Evolutionary conservation across 2,113 vertebrate genomes (phyloP).

Genomic region (Mellivora capensis): DNA sequence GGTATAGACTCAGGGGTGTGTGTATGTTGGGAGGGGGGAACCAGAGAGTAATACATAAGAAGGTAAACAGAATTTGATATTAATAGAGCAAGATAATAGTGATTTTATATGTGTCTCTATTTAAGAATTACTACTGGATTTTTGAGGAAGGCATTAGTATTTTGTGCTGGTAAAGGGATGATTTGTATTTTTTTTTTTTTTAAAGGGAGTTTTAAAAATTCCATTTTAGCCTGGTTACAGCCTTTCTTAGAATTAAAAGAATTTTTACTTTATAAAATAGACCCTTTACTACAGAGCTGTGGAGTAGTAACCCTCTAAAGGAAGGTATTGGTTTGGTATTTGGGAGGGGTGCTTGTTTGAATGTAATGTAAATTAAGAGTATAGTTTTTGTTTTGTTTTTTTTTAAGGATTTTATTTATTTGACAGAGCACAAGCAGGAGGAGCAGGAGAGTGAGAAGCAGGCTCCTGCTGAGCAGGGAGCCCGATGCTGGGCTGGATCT

Average conservation of each 20-base stretch:
- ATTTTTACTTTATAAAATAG: neutral
- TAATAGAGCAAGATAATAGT: neutral
- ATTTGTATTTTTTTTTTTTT: neutral
- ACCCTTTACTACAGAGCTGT: neutral
- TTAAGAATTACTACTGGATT: neutral
- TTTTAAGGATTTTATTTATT: too few species aligned
- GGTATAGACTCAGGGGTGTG: neutral
- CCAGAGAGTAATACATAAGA: neutral
- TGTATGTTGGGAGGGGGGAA: neutral
- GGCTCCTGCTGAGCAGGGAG: too few species aligned
- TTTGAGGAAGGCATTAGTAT: neutral
- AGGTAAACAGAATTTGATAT: neutral
- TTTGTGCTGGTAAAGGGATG: neutral
- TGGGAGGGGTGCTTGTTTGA: neutral
- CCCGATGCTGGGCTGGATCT: too few species aligned
- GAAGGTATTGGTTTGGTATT: neutral
- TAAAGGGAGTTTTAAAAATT: neutral
- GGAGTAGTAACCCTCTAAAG: neutral
- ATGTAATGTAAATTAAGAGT: neutral
- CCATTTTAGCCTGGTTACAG: neutral
- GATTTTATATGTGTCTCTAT: neutral
- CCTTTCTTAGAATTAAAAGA: neutral
- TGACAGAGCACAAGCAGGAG: too few species aligned
- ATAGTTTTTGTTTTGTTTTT: too few species aligned
- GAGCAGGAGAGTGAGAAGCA: too few species aligned